A percentile compares a stretch with the other conserved stretches of the same genome.
These are phyloP conservation scores for Malacoctenus gilli DNA, from an alignment of 2,797 vertebrate species.

Conservation along the genomic window DNA sequence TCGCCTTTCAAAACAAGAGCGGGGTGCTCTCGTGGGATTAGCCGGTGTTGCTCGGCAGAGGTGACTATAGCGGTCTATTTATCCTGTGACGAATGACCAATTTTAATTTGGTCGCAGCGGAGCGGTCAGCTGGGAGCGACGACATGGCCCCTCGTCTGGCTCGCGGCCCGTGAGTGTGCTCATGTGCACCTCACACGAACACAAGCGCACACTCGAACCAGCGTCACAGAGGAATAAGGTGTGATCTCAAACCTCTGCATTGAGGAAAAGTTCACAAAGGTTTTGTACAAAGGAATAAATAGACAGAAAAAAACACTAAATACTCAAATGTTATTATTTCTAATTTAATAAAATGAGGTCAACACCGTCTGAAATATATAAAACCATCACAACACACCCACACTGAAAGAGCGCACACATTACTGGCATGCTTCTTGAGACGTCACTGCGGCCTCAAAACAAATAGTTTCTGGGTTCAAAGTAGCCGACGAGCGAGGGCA, in stretches of 20 bases:
- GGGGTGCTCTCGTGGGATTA: constrained; percentile 70
- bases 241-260: neutral
- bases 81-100: constrained; percentile 57
- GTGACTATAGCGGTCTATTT: constrained; percentile 68
- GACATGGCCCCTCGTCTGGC: constrained; percentile 19
- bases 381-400: no score
- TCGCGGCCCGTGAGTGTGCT: neutral
- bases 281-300: no score
- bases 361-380: no score
- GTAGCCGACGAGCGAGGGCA: no score
- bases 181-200: neutral
- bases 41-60: constrained; percentile 72
- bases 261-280: no score
- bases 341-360: no score
- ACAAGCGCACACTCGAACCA: constrained; percentile 3
- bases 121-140: constrained; percentile 51
- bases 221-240: constrained; percentile 7
- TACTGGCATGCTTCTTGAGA: no score
- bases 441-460: no score
- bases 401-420: no score
- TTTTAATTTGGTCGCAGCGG: constrained; percentile 56
- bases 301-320: no score
- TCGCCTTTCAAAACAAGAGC: constrained; percentile 79
- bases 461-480: no score
- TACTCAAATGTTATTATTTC: no score